Percentiles rank a stretch among this genome's conserved stretches.
Conservation (phyloP, 2,797 vertebrate species). For the Pseudocheirus occidentalis region DNA sequence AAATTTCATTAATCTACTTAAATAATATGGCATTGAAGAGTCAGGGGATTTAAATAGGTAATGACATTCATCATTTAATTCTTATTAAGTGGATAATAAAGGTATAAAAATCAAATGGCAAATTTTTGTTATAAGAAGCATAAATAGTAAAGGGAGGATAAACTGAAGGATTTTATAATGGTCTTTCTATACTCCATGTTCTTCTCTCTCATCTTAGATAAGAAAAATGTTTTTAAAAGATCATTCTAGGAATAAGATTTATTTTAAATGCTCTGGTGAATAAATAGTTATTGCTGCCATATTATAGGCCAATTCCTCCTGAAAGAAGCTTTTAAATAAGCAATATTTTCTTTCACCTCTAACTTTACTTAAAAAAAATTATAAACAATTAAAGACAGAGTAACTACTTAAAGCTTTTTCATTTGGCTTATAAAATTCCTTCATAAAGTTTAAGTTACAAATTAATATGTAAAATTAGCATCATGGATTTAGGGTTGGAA, state of each 20-base stretch:
- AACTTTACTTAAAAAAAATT: neutral
- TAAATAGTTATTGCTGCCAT: neutral
- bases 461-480: neutral
- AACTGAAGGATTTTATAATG: neutral
- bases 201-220: conserved; percentile 13
- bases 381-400: neutral
- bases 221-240: neutral
- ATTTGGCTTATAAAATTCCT: neutral
- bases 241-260: neutral
- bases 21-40: neutral
- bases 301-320: neutral
- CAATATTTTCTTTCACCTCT: neutral
- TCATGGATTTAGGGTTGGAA: neutral
- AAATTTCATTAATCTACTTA: conserved; percentile 1
- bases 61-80: conserved; percentile 6
- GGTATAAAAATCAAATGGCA: neutral
- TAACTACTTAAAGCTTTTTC: neutral
- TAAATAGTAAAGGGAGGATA: neutral
- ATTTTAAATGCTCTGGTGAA: neutral
- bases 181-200: neutral
- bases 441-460: neutral
- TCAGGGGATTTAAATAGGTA: neutral
- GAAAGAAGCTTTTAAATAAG: neutral
- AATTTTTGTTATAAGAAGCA: neutral
- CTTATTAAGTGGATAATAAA: neutral